These are phyloP conservation scores for Synergus laeviventris DNA, from an alignment of 2,888 invertebrate genomes.

Conservation along the genomic window DNA sequence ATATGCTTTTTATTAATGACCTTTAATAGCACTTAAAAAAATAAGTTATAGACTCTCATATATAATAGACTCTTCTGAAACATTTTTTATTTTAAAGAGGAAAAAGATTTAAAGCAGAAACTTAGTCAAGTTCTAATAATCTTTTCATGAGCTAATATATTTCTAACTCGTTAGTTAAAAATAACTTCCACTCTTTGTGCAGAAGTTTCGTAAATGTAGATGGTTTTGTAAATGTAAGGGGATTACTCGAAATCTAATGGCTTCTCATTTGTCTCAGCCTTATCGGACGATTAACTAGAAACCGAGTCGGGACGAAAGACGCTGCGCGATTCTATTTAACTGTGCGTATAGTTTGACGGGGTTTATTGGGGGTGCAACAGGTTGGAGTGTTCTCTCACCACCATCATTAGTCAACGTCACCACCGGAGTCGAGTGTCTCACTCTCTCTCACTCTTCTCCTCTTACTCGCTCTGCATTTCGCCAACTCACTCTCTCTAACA, in stretches of 20 bases:
- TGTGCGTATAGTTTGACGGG: constrained; percentile 55
- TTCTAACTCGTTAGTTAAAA: background rate
- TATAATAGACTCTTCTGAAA: no score
- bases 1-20: background rate
- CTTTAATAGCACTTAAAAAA: no score
- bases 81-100: no score
- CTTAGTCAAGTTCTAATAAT: no score
- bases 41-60: no score
- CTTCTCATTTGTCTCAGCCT: constrained; percentile 16
- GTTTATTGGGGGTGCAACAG: constrained; percentile 72
- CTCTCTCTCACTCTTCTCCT: constrained; percentile 53
- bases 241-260: background rate
- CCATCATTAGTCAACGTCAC: constrained; percentile 66
- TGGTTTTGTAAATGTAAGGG: background rate
- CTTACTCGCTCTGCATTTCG: constrained; percentile 48
- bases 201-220: background rate
- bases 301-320: constrained; percentile 50
- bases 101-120: no score
- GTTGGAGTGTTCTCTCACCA: constrained; percentile 76
- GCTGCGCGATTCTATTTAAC: constrained; percentile 53
- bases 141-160: background rate
- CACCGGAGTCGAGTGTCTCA: constrained; percentile 58
- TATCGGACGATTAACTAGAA: constrained; percentile 23
- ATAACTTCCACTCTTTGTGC: no score
- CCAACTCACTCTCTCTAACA: constrained; percentile 47